Evolutionary conservation across 2,888 invertebrate genomes (phyloP).

Genomic region (Psococerastis gibbosa): DNA sequence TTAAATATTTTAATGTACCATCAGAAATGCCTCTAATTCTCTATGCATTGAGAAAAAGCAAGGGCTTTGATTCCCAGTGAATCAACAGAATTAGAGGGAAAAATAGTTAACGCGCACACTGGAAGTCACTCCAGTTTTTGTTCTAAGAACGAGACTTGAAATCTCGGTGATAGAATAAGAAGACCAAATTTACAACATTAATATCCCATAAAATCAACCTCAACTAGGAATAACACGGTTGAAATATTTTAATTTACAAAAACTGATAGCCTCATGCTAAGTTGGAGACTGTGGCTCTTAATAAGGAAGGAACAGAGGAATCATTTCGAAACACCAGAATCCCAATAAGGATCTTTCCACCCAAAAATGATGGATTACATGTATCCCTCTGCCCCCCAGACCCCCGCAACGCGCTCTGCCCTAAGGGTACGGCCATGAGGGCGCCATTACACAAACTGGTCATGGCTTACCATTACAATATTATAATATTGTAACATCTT

Average conservation of each 20-base stretch:
- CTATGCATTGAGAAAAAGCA: no score
- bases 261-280: not conserved
- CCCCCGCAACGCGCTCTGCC: not conserved
- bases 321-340: no score
- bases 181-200: not conserved
- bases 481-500: no score
- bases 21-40: no score
- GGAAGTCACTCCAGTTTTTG: slow-evolving; percentile 8
- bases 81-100: no score
- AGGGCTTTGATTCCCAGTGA: no score
- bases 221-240: not conserved
- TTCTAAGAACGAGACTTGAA: not conserved
- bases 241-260: slow-evolving; percentile 9
- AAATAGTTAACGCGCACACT: not conserved
- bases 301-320: no score
- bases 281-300: no score
- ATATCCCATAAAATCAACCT: not conserved
- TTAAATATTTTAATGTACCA: no score
- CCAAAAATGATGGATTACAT: slow-evolving; percentile 11
- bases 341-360: slow-evolving; percentile 8
- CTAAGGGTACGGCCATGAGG: no score
- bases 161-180: not conserved
- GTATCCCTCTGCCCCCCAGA: slow-evolving; percentile 6
- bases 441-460: no score
- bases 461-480: no score